These are phyloP conservation scores for Vireo griseus DNA, from an alignment of 2,797 vertebrate species.

Conservation along the genomic window DNA sequence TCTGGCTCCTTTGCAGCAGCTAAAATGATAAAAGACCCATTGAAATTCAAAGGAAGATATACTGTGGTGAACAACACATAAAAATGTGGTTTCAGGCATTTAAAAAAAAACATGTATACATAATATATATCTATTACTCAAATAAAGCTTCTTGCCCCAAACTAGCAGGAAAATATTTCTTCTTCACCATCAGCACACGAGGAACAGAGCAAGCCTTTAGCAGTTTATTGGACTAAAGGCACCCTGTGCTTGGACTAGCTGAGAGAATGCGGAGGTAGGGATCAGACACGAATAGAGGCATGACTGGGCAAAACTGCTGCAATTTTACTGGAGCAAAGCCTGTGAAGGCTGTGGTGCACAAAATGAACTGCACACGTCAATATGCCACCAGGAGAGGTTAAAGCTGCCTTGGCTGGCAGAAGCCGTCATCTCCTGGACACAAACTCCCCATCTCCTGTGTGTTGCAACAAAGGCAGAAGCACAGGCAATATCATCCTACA, in stretches of 20 bases:
- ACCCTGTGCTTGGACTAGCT: background rate
- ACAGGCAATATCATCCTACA: background rate
- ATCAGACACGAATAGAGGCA: background rate
- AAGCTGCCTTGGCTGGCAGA: background rate
- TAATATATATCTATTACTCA: background rate
- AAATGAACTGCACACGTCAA: rapidly evolving
- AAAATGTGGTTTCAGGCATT: rapidly evolving
- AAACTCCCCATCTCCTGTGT: background rate
- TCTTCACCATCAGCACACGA: background rate
- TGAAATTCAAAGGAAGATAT: background rate
- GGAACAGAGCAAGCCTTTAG: background rate
- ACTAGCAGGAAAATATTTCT: background rate
- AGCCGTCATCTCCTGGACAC: background rate
- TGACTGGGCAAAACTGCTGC: background rate
- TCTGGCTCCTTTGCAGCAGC: background rate
- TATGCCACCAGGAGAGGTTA: background rate
- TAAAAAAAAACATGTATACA: background rate
- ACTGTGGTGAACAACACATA: background rate
- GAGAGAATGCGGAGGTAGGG: background rate
- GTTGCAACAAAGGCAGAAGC: background rate
- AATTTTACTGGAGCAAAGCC: background rate
- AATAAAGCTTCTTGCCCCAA: background rate
- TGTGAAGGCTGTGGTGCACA: background rate
- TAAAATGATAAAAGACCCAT: background rate
- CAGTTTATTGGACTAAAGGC: background rate